These are phyloP conservation scores for Catocala nupta DNA, from an alignment of 2,888 invertebrate species.

Conservation along the genomic window DNA sequence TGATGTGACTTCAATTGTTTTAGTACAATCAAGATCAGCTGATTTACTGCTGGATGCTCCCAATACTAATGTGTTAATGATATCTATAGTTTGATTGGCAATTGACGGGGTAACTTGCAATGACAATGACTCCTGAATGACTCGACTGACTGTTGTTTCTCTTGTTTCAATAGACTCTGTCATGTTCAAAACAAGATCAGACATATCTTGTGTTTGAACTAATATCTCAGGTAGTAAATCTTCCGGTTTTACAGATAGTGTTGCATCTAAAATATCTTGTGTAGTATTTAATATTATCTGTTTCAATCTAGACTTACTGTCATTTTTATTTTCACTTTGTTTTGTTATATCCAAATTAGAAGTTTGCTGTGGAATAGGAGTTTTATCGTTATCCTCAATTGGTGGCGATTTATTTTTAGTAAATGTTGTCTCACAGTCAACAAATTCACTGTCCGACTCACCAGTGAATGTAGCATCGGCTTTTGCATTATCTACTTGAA, in stretches of 20 bases:
- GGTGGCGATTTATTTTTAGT: slow-evolving; percentile 62
- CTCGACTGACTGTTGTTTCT: background rate
- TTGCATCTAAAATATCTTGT: slow-evolving; percentile 51
- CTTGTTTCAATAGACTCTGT: background rate
- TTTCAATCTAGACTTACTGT: slow-evolving; percentile 43
- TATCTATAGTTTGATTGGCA: slow-evolving; percentile 23
- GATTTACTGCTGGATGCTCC: slow-evolving; percentile 1
- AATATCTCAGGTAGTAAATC: slow-evolving; percentile 39
- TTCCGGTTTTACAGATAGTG: slow-evolving; percentile 49
- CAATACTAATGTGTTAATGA: slow-evolving; percentile 6
- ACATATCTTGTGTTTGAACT: slow-evolving; percentile 2
- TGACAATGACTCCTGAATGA: background rate
- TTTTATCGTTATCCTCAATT: slow-evolving; percentile 30
- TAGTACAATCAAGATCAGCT: slow-evolving; percentile 14
- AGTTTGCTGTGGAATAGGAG: slow-evolving; percentile 23
- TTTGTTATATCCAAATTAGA: slow-evolving; percentile 30
- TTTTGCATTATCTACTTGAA: slow-evolving; percentile 36
- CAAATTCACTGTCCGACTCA: slow-evolving; percentile 80
- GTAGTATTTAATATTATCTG: slow-evolving; percentile 49
- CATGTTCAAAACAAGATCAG: background rate
- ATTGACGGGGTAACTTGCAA: slow-evolving; percentile 1
- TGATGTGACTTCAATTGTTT: background rate
- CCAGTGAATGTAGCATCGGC: slow-evolving; percentile 41
- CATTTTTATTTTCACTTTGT: slow-evolving; percentile 24
- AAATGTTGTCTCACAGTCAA: slow-evolving; percentile 81